Evolutionary conservation across 2,888 invertebrate species (phyloP), one percentile per base, ranked within the genome.

Genomic region (Noctua fimbriata): DNA sequence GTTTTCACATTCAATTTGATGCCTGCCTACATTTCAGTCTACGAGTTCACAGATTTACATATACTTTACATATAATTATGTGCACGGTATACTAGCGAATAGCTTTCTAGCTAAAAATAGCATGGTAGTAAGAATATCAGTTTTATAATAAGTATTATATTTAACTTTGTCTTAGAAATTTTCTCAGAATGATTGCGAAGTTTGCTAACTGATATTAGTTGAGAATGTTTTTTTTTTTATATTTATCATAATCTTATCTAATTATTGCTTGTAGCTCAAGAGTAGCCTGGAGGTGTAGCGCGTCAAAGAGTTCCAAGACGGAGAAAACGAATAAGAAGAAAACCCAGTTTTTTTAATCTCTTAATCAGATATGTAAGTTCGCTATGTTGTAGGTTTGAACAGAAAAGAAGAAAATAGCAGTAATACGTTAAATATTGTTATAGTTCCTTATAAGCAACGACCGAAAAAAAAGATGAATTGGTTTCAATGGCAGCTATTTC

Each of bases 1-100:
- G 83, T 88, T 88, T 90, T 88, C 88, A 88, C 89, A 89, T 92
- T 91, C 88, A 91, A 90, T 91, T 91, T 89, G 91, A 87, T 87
- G 86, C 84, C 88, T 89, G 86, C 85, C 88, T 89, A 88, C 87
- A 87, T 87, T 89, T 85, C 83, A 81, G 81, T 79, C 88, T 88
- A 85, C 80, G 86, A 84, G 87, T 89, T 90, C 87, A 81, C 78
- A 88, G 91, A 93, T 94, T 93, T 93, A 90, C 93, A 93, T 94
- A 89, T 88, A 91, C 88, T 93, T 93, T 93, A 91, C 93, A 93
- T 93, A 86, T 87, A 90, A 93, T 94, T 92, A 92, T 87, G 88
- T 82, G 87, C 86, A 86, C 82, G 78, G 84, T 86, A 81, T 71
- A 67, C 73, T 69, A 76, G 67, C 82, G 86, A 87, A 82, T 86